These are phyloP conservation scores for Cecidostiba fungosa DNA, from an alignment of 2,888 invertebrate species.

Conservation along the genomic window DNA sequence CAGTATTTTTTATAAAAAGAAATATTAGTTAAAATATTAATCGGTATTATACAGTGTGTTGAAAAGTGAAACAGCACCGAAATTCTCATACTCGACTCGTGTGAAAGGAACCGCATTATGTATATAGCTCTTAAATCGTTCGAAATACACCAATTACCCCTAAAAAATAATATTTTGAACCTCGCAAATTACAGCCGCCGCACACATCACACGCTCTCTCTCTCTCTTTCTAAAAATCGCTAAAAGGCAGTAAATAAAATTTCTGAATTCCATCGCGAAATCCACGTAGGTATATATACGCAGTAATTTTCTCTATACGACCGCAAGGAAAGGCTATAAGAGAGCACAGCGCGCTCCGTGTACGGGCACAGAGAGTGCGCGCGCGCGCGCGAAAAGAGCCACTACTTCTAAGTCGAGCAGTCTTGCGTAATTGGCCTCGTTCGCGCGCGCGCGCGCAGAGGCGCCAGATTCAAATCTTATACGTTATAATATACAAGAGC, in stretches of 20 bases:
- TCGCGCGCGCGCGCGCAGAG: constrained; percentile 17
- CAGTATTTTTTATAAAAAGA: no score
- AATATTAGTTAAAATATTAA: no score
- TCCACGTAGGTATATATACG: background rate
- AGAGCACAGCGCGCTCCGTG: background rate
- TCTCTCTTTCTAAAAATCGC: background rate
- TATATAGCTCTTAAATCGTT: no score
- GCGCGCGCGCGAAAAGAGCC: constrained; percentile 29
- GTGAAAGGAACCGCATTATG: no score
- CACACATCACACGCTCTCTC: no score
- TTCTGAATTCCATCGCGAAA: constrained; percentile 26
- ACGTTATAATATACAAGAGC: background rate
- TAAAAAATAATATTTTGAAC: background rate
- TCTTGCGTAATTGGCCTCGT: constrained; percentile 54
- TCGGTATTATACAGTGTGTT: no score
- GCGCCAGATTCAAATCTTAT: constrained; percentile 26
- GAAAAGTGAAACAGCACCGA: background rate
- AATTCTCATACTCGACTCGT: background rate
- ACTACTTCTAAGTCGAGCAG: constrained; percentile 19
- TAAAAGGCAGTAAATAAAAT: constrained; percentile 2
- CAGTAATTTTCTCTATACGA: background rate
- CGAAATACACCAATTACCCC: constrained; percentile 1
- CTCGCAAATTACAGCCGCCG: background rate
- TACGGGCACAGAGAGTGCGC: background rate
- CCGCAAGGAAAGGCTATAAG: background rate